Conservation (phyloP, 2,888 invertebrate species). For the Melanophora roralis region DNA sequence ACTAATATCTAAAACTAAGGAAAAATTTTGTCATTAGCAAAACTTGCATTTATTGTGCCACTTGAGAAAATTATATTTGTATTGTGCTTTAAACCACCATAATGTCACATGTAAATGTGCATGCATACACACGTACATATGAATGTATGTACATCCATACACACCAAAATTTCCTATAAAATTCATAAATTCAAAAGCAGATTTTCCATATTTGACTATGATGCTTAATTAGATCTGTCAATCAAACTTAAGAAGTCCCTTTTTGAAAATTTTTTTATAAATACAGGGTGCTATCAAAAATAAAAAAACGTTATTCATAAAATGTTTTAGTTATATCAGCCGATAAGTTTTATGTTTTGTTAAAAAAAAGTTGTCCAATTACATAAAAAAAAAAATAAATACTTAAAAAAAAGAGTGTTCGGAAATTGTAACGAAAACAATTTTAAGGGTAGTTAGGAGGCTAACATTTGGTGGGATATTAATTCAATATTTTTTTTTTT, state of each 20-base stretch:
- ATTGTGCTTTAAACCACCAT: background rate
- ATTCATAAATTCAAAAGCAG: slow-evolving; percentile 50
- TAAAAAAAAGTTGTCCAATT: no score
- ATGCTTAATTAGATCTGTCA: slow-evolving; percentile 64
- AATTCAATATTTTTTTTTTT: no score
- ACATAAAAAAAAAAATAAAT: no score
- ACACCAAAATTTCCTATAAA: slow-evolving; percentile 15
- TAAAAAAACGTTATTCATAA: no score
- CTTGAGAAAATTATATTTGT: slow-evolving; percentile 12
- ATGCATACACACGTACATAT: background rate
- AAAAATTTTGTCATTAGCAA: slow-evolving; percentile 23
- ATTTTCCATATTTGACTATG: slow-evolving; percentile 46
- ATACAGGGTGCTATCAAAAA: background rate
- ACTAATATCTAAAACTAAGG: background rate
- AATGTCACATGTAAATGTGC: background rate
- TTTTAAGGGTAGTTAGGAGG: no score
- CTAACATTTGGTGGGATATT: no score
- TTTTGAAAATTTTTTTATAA: background rate
- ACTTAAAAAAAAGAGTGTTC: no score
- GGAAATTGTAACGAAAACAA: no score
- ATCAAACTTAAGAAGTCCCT: slow-evolving; percentile 56
- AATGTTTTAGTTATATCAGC: no score
- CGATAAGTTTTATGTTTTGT: no score
- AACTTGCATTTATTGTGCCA: slow-evolving; percentile 25
- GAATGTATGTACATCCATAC: background rate